Percentiles rank a stretch among this genome's conserved stretches.
phyloP scores from a whole-genome alignment of 2,113 vertebrate genomes.

The Ctenodactylus gundi region DNA sequence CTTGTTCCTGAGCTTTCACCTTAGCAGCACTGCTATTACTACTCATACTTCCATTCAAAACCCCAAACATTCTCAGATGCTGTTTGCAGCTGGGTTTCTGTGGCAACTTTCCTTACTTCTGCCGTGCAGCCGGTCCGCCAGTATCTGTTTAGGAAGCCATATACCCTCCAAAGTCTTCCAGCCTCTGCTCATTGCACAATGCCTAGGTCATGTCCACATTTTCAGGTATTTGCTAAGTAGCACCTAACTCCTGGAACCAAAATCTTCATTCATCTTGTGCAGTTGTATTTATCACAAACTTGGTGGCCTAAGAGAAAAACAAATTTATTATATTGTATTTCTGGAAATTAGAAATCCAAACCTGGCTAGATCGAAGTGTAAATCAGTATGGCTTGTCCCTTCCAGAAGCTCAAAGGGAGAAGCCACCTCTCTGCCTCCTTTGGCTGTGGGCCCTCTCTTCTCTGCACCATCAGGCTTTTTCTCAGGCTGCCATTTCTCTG shows the following conservation, averaged over 20 bases:
- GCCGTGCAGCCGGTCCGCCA: neutral
- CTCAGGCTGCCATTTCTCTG: neutral
- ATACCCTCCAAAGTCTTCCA: neutral
- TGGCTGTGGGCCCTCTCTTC: neutral
- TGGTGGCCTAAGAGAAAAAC: neutral
- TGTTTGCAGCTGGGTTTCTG: neutral
- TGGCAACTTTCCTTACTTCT: too few species aligned
- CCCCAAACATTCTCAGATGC: rapidly evolving
- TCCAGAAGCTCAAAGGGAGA: rapidly evolving
- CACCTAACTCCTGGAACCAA: neutral
- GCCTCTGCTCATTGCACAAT: neutral
- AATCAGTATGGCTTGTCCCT: too few species aligned
- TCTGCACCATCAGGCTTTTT: neutral
- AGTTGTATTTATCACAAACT: neutral
- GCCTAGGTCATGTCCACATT: neutral
- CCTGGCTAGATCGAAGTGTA: rapidly evolving
- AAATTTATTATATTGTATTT: neutral
- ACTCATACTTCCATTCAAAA: neutral
- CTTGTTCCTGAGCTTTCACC: neutral
- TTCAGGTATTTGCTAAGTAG: neutral
- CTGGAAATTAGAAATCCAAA: neutral
- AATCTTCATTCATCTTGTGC: neutral
- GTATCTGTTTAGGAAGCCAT: too few species aligned
- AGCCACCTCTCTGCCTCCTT: neutral
- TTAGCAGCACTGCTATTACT: neutral